Conservation (phyloP, 2,797 vertebrate genomes). For the Antrozous pallidus region DNA sequence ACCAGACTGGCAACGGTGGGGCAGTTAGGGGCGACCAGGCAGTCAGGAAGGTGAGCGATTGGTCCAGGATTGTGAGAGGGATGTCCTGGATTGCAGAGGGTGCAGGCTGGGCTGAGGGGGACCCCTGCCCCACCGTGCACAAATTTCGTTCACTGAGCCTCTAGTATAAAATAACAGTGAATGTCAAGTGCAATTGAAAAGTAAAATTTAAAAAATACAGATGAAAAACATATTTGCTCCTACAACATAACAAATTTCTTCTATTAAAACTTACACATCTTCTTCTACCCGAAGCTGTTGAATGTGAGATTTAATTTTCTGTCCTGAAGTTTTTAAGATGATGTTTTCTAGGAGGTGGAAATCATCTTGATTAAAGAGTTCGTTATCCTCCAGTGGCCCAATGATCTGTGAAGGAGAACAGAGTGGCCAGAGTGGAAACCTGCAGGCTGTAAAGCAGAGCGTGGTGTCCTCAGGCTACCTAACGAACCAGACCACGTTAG, state of each 20-base stretch:
- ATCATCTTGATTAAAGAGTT: constrained; percentile 98
- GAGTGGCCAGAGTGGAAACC: background rate
- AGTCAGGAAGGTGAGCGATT: no score
- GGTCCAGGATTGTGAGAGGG: no score
- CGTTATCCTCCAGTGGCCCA: constrained; percentile 91
- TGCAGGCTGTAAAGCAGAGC: background rate
- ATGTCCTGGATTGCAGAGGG: no score
- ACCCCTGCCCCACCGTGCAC: no score
- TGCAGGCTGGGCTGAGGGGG: no score
- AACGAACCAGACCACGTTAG: background rate
- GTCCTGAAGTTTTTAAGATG: constrained; percentile 95
- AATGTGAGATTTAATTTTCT: constrained; percentile 95
- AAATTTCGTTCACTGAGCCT: no score
- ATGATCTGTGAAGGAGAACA: constrained; percentile 86
- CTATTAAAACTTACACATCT: constrained; percentile 87
- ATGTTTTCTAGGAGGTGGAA: constrained; percentile 97
- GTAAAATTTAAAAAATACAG: background rate
- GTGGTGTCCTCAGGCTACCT: background rate
- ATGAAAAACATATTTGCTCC: background rate
- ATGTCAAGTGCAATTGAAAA: background rate
- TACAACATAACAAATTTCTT: background rate
- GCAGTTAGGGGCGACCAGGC: no score
- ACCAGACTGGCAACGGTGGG: no score
- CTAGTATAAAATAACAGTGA: background rate
- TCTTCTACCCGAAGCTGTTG: constrained; percentile 93